A percentile compares a stretch with the other conserved stretches of the same genome.
These are phyloP conservation scores for Geodia barretti DNA, from an alignment of 37 sponge, comb jelly and placozoan species.

Conservation along the genomic window DNA sequence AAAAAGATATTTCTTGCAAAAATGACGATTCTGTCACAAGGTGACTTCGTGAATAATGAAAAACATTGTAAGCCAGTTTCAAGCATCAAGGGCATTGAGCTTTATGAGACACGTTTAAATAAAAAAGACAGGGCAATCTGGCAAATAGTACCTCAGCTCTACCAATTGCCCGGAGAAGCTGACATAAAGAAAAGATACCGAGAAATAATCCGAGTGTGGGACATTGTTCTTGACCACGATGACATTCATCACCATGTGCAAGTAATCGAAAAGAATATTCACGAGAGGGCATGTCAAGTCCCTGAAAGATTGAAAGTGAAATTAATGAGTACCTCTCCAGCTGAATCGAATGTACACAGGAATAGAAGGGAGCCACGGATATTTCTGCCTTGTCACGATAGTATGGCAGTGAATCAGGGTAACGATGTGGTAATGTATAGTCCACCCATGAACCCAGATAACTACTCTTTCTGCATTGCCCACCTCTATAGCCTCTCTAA, in stretches of 20 bases:
- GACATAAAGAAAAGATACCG: slow-evolving; percentile 32
- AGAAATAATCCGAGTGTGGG: slow-evolving; percentile 72
- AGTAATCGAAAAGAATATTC: slow-evolving; percentile 28
- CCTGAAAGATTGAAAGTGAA: neutral
- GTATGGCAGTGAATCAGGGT: neutral
- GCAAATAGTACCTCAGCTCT: slow-evolving; percentile 60
- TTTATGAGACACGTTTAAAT: slow-evolving; percentile 63
- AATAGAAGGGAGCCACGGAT: neutral
- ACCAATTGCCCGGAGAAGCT: slow-evolving; percentile 49
- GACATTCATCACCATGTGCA: slow-evolving; percentile 43
- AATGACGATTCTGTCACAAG: slow-evolving; percentile 44
- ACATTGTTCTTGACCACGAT: slow-evolving; percentile 58
- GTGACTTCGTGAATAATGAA: slow-evolving; percentile 26
- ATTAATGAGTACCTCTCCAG: neutral
- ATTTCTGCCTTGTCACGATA: neutral
- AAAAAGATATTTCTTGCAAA: slow-evolving; percentile 10
- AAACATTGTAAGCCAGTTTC: slow-evolving; percentile 35
- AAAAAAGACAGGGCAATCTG: slow-evolving; percentile 54
- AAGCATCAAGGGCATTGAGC: slow-evolving; percentile 13
- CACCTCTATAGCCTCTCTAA: slow-evolving; percentile 61
- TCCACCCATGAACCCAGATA: slow-evolving; percentile 49
- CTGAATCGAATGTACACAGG: neutral
- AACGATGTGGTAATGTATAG: neutral
- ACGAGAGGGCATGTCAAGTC: slow-evolving; percentile 16
- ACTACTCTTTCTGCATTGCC: slow-evolving; percentile 57